Conservation (phyloP, 2,113 vertebrate species). For the Plecturocebus donacophilus region DNA sequence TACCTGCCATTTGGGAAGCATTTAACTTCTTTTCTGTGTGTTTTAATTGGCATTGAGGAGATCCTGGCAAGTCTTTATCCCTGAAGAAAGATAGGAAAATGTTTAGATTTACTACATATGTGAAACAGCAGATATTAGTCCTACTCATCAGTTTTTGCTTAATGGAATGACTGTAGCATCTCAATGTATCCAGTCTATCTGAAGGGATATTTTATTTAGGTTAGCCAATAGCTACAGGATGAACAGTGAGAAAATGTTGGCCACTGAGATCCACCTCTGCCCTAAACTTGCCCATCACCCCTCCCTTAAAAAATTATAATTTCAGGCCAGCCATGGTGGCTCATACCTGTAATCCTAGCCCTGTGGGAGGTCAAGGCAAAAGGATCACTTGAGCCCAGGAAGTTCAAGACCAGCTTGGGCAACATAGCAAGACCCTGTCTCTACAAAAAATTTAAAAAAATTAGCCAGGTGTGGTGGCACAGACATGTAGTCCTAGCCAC, state of each 20-base stretch:
- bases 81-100: conserved; percentile 57
- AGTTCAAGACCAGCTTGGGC: too few species aligned
- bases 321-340: too few species aligned
- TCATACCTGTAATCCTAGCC: too few species aligned
- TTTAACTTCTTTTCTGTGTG: conserved; percentile 60
- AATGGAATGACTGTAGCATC: neutral
- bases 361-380: too few species aligned
- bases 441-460: too few species aligned
- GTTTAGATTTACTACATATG: neutral
- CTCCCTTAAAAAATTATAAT: neutral
- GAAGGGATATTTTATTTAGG: neutral
- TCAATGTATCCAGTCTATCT: neutral
- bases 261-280: neutral
- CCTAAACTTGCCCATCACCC: neutral
- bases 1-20: conserved; percentile 72
- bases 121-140: neutral
- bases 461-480: too few species aligned
- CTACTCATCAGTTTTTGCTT: neutral
- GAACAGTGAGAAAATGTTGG: neutral
- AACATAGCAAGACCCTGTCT: too few species aligned
- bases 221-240: neutral
- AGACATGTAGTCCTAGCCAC: too few species aligned
- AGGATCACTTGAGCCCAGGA: too few species aligned
- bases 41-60: neutral
- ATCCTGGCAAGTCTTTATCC: conserved; percentile 44